These are phyloP conservation scores for Syngnathus scovelli DNA, from an alignment of 2,113 vertebrate species.

Conservation along the genomic window DNA sequence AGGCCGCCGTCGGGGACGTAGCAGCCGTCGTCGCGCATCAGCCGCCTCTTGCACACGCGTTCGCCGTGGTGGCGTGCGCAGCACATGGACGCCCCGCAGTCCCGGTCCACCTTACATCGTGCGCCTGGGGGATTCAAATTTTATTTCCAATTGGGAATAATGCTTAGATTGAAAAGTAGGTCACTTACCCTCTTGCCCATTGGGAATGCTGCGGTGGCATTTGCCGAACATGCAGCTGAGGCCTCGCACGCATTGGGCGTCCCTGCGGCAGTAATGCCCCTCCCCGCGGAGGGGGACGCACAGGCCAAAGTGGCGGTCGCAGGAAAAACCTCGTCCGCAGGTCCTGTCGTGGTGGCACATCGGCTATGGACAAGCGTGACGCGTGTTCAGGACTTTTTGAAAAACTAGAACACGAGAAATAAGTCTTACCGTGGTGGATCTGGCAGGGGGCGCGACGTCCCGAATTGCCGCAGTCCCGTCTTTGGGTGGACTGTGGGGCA, in stretches of 20 bases:
- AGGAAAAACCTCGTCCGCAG: conserved; percentile 74
- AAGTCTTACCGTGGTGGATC: conserved; percentile 65
- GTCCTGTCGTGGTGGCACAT: conserved; percentile 64
- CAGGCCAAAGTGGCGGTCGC: conserved; percentile 80
- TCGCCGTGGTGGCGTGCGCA: conserved; percentile 82
- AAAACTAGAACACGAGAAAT: not conserved
- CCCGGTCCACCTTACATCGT: conserved; percentile 77
- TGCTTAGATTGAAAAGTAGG: not conserved
- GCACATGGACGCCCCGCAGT: conserved; percentile 72
- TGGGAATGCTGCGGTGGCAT: conserved; percentile 72
- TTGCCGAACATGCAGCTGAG: conserved; percentile 84
- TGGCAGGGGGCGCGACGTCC: conserved; percentile 26
- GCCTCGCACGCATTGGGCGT: conserved; percentile 75
- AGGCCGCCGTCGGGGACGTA: conserved; percentile 78
- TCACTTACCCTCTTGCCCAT: conserved; percentile 75
- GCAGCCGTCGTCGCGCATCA: conserved; percentile 68
- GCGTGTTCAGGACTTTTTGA: not conserved
- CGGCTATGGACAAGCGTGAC: conserved; percentile 46
- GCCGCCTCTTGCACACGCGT: conserved; percentile 74
- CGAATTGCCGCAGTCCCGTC: conserved; percentile 48
- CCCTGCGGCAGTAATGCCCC: conserved; percentile 76
- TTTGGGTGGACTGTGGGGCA: conserved; percentile 73
- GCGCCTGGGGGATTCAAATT: conserved; percentile 56
- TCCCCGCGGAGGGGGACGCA: conserved; percentile 71
- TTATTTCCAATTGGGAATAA: no score